Evolutionary conservation across 2,888 invertebrate species (phyloP).

Genomic region (Mythimna ferrago): DNA sequence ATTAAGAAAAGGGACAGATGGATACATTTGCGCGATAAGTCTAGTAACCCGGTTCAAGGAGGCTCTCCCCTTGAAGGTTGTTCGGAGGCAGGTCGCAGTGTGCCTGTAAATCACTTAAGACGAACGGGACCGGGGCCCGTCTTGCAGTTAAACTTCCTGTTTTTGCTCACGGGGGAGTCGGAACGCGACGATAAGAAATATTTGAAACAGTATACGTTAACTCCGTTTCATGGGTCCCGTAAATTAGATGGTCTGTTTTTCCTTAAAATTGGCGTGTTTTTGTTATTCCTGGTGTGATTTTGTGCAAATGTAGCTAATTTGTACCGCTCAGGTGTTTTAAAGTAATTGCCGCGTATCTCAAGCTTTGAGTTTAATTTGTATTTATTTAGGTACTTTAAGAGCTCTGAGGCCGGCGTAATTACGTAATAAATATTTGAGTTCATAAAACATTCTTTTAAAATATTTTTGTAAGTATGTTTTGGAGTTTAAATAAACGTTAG

Average conservation of each 20-base stretch:
- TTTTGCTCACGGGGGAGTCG: constrained; percentile 82
- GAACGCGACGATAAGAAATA: constrained; percentile 80
- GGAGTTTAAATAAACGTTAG: neutral
- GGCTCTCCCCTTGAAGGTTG: constrained; percentile 72
- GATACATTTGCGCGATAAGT: constrained; percentile 71
- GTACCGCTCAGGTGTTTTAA: constrained; percentile 41
- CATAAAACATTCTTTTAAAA: neutral
- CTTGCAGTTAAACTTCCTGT: constrained; percentile 83
- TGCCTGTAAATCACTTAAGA: constrained; percentile 89
- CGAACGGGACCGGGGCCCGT: constrained; percentile 77
- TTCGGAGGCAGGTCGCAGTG: constrained; percentile 80
- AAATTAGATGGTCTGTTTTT: constrained; percentile 63
- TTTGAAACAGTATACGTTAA: constrained; percentile 78
- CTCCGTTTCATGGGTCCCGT: constrained; percentile 65
- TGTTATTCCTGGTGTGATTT: constrained; percentile 54
- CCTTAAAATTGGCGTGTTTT: constrained; percentile 46
- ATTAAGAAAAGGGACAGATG: constrained; percentile 73
- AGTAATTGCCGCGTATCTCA: constrained; percentile 27
- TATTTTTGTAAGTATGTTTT: neutral
- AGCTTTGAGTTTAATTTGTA: constrained; percentile 28
- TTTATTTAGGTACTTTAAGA: constrained; percentile 8
- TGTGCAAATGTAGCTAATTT: constrained; percentile 53
- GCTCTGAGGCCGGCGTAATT: constrained; percentile 1
- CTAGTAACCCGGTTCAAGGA: constrained; percentile 80
- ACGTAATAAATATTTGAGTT: constrained; percentile 1